Base-by-base conservation (phyloP, 1,140 invertebrate species). In the Drosophila kohkoa region DNA sequence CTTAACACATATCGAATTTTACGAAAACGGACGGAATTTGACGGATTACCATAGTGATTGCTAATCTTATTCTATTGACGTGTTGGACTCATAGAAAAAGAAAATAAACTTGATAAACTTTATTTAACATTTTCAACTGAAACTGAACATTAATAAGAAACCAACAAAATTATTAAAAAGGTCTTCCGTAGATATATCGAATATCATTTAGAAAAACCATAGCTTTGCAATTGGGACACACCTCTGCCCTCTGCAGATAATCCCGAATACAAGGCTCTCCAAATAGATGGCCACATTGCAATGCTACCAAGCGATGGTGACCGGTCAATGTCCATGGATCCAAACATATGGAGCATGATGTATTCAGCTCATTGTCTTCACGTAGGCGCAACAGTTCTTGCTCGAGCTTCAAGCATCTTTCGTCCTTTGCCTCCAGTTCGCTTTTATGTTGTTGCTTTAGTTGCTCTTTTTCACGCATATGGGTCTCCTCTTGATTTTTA, bases 261-360 rank as follows among this genome's bases (percentile, higher is more conserved):
- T 95, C 94, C 55, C 95, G 93, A 16, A 98, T 96, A 91, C 98
- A 99, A 57, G 94, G 94, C 11, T 95, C 92, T 1, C 98, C 97
- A 93, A 98, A 99, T 2, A 98, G 92, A 93, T 99, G 98, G 1
- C 98, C 98, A 94, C 98, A 99, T 82, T 95, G 95, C 8, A 98
- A 93, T 28, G 95, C 95, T 5, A 95, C 95, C 0, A 98, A 92
- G 58, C 97, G 93, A 93, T 98, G 98, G 6, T 95, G 94, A 0
- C 97, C 97, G 13, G 95, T 95, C 76, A 95, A 97, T 1, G 95
- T 96, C 96, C 96, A 98, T 10, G 93, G 91, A 54, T 98, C 97
- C 78, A 97, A 94, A 83, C 98, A 99, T 72, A 99, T 98, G 0
- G 96, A 94, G 82, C 98, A 98, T 1, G 93, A 45, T 2, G 25